Conservation (phyloP, 2,888 invertebrate genomes). For the Pollenia amentaria region DNA sequence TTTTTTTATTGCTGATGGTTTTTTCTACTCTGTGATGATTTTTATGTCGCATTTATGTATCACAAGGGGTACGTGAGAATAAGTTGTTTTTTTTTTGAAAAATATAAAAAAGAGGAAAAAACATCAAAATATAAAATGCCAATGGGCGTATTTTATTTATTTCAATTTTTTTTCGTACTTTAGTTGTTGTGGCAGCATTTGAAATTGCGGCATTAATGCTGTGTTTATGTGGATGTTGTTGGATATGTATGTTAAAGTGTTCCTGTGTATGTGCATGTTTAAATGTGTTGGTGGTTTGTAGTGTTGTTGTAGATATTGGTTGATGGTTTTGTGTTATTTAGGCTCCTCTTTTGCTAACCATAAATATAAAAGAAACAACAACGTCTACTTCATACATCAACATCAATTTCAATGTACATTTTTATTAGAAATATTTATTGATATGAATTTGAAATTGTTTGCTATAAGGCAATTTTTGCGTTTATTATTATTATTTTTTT, state of each 20-base stretch:
- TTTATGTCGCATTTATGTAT: slow-evolving; percentile 65
- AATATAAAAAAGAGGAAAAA: slow-evolving; percentile 26
- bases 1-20: not conserved
- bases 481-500: slow-evolving; percentile 23
- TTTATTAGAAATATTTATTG: slow-evolving; percentile 72
- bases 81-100: slow-evolving; percentile 6
- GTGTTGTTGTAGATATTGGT: slow-evolving; percentile 19
- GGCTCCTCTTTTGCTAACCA: slow-evolving; percentile 7
- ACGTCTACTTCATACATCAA: not conserved
- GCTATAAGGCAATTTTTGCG: slow-evolving; percentile 63
- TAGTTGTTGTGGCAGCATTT: slow-evolving; percentile 26
- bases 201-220: slow-evolving; percentile 43
- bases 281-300: slow-evolving; percentile 6
- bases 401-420: slow-evolving; percentile 52
- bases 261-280: not conserved
- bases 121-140: slow-evolving; percentile 65
- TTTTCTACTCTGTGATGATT: slow-evolving; percentile 54
- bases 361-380: slow-evolving; percentile 35
- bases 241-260: not conserved
- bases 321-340: slow-evolving; percentile 54
- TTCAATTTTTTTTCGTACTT: slow-evolving; percentile 1
- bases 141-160: slow-evolving; percentile 65
- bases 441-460: slow-evolving; percentile 72
- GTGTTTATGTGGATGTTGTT: slow-evolving; percentile 5
- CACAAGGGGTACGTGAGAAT: slow-evolving; percentile 60